phyloP scores from a whole-genome alignment of 2,797 vertebrate genomes.

The Xenopus petersii region DNA sequence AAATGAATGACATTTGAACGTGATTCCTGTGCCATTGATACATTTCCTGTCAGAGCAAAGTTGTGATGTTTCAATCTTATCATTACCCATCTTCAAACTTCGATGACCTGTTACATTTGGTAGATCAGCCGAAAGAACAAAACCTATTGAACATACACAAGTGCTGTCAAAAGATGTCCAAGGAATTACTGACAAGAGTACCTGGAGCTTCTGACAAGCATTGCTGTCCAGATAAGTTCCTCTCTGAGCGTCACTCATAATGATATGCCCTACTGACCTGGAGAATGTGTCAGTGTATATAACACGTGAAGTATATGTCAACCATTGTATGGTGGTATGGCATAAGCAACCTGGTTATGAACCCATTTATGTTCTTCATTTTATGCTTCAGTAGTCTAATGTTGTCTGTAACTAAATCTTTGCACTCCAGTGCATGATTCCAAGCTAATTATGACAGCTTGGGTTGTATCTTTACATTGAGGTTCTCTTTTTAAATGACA shows the following conservation, averaged over 20 bases:
- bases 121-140: background rate
- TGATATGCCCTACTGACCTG: background rate
- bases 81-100: background rate
- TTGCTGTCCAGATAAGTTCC: background rate
- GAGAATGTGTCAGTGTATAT: background rate
- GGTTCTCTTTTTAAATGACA: too few relatives aligned
- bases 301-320: background rate
- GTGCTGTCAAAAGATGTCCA: background rate
- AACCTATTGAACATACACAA: background rate
- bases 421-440: too few relatives aligned
- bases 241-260: background rate
- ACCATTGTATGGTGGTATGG: background rate
- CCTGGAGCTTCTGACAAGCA: background rate
- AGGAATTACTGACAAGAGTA: background rate
- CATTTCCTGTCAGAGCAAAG: background rate
- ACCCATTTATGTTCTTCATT: too few relatives aligned
- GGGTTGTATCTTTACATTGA: too few relatives aligned
- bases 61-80: background rate
- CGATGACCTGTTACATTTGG: constrained; percentile 4
- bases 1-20: constrained; percentile 16
- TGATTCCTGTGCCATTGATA: background rate
- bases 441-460: too few relatives aligned
- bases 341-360: background rate
- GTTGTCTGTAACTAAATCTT: too few relatives aligned
- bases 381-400: too few relatives aligned